Evolutionary conservation across 2,797 vertebrate species (phyloP).

Genomic region (Tauraco hartlaubi): DNA sequence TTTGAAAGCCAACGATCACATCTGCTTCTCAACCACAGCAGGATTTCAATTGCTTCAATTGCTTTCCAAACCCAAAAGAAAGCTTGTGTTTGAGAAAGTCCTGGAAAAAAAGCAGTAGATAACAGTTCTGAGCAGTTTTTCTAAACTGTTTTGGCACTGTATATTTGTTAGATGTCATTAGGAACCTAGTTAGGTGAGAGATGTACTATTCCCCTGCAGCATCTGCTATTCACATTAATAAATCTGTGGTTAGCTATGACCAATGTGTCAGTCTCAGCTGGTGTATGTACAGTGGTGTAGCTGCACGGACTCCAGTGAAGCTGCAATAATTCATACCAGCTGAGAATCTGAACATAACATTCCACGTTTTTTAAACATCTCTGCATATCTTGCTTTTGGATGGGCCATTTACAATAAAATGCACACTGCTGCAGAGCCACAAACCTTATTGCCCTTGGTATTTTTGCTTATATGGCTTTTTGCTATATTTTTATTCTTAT

Average conservation of each 20-base stretch:
- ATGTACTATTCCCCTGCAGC: neutral
- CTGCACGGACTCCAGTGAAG: neutral
- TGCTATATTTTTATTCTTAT: neutral
- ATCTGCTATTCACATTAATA: neutral
- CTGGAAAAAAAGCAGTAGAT: neutral
- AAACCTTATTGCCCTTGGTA: neutral
- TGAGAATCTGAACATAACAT: neutral
- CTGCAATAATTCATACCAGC: neutral
- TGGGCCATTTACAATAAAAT: neutral
- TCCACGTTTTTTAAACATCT: neutral
- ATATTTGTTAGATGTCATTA: slow-evolving; percentile 13
- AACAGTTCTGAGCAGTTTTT: neutral
- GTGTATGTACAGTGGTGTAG: neutral
- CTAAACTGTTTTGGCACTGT: neutral
- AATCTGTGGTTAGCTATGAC: neutral
- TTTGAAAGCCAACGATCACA: neutral
- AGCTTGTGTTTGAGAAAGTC: neutral
- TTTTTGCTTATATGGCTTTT: neutral
- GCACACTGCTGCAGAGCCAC: neutral
- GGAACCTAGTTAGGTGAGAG: slow-evolving; percentile 6
- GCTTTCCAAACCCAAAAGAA: neutral
- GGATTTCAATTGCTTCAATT: neutral
- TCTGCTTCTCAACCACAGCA: neutral
- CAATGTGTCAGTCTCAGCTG: neutral
- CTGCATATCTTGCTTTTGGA: neutral